These are phyloP conservation scores for Urosaurus nigricauda DNA, from an alignment of 2,797 vertebrate species.

Conservation along the genomic window DNA sequence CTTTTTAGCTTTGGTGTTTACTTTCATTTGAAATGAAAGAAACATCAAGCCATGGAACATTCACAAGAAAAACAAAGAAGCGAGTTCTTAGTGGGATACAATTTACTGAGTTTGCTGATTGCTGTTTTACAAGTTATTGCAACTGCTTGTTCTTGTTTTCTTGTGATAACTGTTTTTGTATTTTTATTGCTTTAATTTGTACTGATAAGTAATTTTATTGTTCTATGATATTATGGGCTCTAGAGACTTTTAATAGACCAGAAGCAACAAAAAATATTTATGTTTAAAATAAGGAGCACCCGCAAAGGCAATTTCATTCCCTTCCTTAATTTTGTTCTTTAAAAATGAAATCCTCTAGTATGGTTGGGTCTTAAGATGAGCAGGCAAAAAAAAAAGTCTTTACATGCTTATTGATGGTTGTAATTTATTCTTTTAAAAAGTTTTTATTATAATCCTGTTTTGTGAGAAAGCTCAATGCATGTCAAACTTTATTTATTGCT, in stretches of 20 bases:
- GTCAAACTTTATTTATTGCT: too few species aligned
- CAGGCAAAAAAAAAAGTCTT: too few species aligned
- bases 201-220: neutral
- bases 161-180: neutral
- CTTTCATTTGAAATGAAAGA: neutral
- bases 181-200: slow-evolving; percentile 25
- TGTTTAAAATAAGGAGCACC: neutral
- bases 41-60: neutral
- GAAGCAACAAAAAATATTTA: neutral
- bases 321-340: neutral
- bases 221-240: slow-evolving; percentile 1
- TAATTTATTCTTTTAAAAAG: too few species aligned
- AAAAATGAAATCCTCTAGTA: neutral
- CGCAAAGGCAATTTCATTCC: neutral
- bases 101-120: slow-evolving; percentile 18
- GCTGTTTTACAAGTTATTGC: neutral
- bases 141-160: neutral
- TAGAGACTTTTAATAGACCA: neutral
- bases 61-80: neutral
- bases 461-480: too few species aligned
- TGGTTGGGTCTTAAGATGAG: neutral
- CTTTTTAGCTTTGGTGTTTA: slow-evolving; percentile 18
- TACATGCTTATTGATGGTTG: too few species aligned
- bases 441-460: too few species aligned
- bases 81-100: neutral